Evolutionary conservation across 2,888 invertebrate species (phyloP), one percentile per base, ranked within the genome.

Genomic region (Elegia similella): DNA sequence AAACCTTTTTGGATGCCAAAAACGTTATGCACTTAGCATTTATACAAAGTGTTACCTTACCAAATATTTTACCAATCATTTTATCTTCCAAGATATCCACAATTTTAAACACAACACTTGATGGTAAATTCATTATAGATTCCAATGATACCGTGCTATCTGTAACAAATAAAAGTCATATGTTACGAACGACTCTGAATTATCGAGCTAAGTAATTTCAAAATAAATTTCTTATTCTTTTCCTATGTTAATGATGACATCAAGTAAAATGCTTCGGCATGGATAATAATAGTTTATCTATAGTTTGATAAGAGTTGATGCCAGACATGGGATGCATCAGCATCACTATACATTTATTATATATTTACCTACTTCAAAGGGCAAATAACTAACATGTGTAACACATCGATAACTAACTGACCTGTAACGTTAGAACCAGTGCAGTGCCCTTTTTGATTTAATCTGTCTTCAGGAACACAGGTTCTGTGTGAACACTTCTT

Each of bases 81-180:
- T 83, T 86, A 42, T 86, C 80, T 70, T 88, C 79, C 62, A 90
- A 69, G 57, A 87, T 87, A 43, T 89, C 87, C n/a, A 89, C 84
- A 50, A 86, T 78, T 75, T 88, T 85, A 57, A 84, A 82, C 53
- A 78, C 86, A 16, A 88, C 69, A 56, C 86, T 88, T 42, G 88
- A 86, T 6, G 90, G 88, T 60, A 89, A 75, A 73, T 90, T 86
- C 84, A 84, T 84, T 43, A 84, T 80, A 8, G 88, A 83, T 66
- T 86, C 87, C 83, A 88, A 79, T 58, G 83, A 82, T 38, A 80
- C 83, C 60, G 78, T 67, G 61, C 83, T 88, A 62, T 90, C 90
- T 90, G 79, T 47, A 86, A 87, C 56, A 23, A 48, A 30, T 63
- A 61, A 60, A 52, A 23, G 23, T 23, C 23, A 23, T 23, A 23